Evolutionary conservation across 2,797 vertebrate genomes (phyloP).

Genomic region (Phyllotis vaccarum): DNA sequence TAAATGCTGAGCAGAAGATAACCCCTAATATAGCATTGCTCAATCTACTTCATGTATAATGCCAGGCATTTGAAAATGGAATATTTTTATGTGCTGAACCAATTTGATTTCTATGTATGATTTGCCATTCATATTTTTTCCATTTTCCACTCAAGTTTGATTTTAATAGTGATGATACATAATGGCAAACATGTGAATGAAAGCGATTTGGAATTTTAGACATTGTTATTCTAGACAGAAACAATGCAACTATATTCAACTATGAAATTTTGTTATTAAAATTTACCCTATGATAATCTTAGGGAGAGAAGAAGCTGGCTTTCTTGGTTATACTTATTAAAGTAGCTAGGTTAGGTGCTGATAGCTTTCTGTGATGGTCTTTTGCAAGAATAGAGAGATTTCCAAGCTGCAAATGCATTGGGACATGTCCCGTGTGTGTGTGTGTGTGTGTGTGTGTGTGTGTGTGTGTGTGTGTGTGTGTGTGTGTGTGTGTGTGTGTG

Average conservation of each 20-base stretch:
- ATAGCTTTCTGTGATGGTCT: constrained; percentile 1
- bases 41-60: constrained; percentile 76
- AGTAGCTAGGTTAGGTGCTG: constrained; percentile 3
- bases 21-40: constrained; percentile 70
- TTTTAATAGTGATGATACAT: constrained; percentile 73
- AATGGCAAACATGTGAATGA: constrained; percentile 68
- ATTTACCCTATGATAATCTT: constrained; percentile 40
- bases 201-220: constrained; percentile 63
- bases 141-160: constrained; percentile 65
- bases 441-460: not conserved
- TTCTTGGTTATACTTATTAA: constrained; percentile 50
- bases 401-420: not conserved
- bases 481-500: not conserved
- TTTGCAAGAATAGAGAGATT: not conserved
- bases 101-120: constrained; percentile 75
- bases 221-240: constrained; percentile 64
- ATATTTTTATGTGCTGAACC: constrained; percentile 76
- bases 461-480: not conserved
- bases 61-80: constrained; percentile 70
- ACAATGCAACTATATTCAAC: not conserved
- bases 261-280: constrained; percentile 59
- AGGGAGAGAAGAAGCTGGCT: constrained; percentile 55
- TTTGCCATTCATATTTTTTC: constrained; percentile 75
- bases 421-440: not conserved
- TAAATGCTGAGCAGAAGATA: constrained; percentile 64